phyloP scores from a whole-genome alignment of 2,797 vertebrate genomes.

The Halcyon chelicuti region DNA sequence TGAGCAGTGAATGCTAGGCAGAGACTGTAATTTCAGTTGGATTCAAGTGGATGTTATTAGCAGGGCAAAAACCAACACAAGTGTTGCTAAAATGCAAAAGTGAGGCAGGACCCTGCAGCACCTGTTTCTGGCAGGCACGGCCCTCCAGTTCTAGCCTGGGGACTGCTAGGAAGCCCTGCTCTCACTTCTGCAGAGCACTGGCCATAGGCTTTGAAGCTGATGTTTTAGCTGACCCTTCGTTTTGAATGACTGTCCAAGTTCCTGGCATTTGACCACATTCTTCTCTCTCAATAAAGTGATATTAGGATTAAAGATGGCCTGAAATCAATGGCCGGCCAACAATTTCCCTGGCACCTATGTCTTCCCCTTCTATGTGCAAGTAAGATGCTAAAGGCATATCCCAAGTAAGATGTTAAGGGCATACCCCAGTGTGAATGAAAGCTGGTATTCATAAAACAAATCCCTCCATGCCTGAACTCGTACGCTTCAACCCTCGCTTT shows the following conservation, averaged over 20 bases:
- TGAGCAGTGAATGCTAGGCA: not conserved
- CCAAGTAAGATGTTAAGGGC: not conserved
- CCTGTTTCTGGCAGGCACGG: not conserved
- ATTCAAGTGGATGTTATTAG: not conserved
- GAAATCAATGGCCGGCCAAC: not conserved
- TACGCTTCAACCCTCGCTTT: not conserved
- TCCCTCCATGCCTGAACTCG: not conserved
- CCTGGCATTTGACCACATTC: not conserved
- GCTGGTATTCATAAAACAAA: not conserved
- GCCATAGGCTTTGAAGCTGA: not conserved
- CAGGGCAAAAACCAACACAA: not conserved
- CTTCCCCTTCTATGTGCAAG: not conserved
- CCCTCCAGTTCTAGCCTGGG: not conserved
- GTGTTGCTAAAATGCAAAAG: not conserved
- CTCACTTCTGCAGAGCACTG: accelerated
- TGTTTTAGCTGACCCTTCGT: not conserved
- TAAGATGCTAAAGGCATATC: not conserved
- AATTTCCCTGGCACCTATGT: not conserved
- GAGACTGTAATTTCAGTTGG: not conserved
- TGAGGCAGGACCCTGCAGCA: not conserved
- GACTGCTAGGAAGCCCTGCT: not conserved
- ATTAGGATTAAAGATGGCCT: not conserved
- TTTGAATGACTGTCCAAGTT: not conserved
- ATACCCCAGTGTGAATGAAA: not conserved
- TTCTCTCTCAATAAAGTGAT: not conserved